Percentiles rank a stretch among this genome's conserved stretches.
Evolutionary conservation across 2,888 invertebrate genomes (phyloP).

Genomic region (Apodemia duryi): DNA sequence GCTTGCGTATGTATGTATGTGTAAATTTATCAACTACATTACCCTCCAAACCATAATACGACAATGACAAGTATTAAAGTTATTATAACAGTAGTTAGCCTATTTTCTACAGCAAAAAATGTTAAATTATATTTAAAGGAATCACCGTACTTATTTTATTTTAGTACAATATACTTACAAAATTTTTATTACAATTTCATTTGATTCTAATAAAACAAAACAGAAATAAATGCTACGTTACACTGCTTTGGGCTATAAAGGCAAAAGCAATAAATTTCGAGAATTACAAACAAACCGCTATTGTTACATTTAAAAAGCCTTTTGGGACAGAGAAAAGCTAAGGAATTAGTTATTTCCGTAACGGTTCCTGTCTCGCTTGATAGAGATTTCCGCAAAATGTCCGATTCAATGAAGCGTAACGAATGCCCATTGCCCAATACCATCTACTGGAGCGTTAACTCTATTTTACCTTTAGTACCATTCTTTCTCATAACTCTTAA

Average conservation of each 20-base stretch:
- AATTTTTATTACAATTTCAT: too few relatives aligned
- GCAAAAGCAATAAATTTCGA: slow-evolving; percentile 8
- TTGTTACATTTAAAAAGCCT: slow-evolving; percentile 15
- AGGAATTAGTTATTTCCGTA: slow-evolving; percentile 19
- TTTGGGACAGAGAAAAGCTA: slow-evolving; percentile 15
- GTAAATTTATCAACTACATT: too few relatives aligned
- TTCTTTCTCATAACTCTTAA: slow-evolving; percentile 14
- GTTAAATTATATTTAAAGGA: too few relatives aligned
- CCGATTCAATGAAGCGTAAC: slow-evolving; percentile 17
- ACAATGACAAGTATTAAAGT: too few relatives aligned
- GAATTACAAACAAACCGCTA: slow-evolving; percentile 10
- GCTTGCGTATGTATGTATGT: too few relatives aligned
- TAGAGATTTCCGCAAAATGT: slow-evolving; percentile 16
- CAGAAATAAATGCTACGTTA: neutral
- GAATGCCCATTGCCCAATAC: slow-evolving; percentile 18
- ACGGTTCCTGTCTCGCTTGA: slow-evolving; percentile 18
- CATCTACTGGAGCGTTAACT: slow-evolving; percentile 18
- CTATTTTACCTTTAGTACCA: slow-evolving; percentile 18
- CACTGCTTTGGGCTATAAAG: neutral
- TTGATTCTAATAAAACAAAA: neutral
- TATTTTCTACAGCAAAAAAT: too few relatives aligned
- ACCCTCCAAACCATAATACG: too few relatives aligned
- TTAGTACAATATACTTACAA: too few relatives aligned
- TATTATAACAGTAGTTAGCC: too few relatives aligned
- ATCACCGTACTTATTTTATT: too few relatives aligned